phyloP scores from a whole-genome alignment of 2,113 vertebrate genomes.

The Ophiodon elongatus region DNA sequence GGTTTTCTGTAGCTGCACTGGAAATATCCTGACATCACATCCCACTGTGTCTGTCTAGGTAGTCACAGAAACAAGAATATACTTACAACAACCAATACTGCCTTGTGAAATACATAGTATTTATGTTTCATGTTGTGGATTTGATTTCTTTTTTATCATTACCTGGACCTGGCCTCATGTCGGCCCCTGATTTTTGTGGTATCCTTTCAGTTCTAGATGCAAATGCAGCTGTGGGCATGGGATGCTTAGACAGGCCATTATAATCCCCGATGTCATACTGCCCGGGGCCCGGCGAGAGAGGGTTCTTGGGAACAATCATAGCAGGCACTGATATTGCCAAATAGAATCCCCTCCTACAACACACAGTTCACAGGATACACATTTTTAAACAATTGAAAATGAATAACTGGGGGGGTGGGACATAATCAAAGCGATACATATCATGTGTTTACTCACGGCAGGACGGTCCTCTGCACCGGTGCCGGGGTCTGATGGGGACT shows the following conservation, averaged over 20 bases:
- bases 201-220: conserved; percentile 80
- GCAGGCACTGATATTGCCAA: conserved; percentile 80
- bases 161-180: conserved; percentile 85
- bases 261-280: conserved; percentile 79
- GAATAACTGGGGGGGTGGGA: neutral
- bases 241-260: conserved; percentile 56
- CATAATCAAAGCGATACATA: neutral
- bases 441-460: conserved; percentile 75
- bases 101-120: neutral
- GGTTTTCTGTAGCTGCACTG: neutral
- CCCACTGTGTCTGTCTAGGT: neutral
- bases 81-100: neutral
- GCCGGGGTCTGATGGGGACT: conserved; percentile 67
- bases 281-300: conserved; percentile 81
- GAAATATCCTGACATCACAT: neutral
- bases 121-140: neutral
- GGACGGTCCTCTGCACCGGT: conserved; percentile 59
- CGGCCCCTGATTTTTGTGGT: neutral
- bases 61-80: neutral
- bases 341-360: conserved; percentile 78
- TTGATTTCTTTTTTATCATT: neutral
- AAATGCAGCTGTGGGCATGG: conserved; percentile 81
- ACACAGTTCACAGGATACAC: conserved; percentile 49
- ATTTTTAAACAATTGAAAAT: neutral
- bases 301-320: conserved; percentile 72